These are phyloP conservation scores for Aptenodytes patagonicus DNA, from an alignment of 2,113 vertebrate species.

Conservation along the genomic window DNA sequence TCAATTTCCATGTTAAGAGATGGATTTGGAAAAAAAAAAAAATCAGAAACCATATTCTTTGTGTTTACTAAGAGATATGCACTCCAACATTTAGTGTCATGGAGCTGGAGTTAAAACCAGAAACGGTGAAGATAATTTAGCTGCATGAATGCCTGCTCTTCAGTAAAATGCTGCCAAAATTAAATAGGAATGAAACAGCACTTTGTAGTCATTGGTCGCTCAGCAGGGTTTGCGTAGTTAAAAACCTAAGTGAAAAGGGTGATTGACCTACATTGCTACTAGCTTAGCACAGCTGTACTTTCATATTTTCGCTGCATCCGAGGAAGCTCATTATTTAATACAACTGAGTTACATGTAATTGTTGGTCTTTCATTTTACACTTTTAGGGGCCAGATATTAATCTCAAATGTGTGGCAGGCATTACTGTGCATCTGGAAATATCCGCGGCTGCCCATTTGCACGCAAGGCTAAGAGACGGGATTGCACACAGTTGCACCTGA, in stretches of 20 bases:
- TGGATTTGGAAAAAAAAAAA: neutral
- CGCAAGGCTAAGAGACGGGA: neutral
- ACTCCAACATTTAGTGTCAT: constrained; percentile 55
- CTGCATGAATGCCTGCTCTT: constrained; percentile 69
- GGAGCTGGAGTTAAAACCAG: constrained; percentile 60
- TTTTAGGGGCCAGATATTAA: constrained; percentile 53
- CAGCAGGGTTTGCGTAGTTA: constrained; percentile 72
- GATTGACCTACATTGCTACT: constrained; percentile 74
- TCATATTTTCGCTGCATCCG: constrained; percentile 58
- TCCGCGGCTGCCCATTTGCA: neutral
- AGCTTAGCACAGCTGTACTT: constrained; percentile 72
- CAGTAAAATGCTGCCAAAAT: constrained; percentile 72
- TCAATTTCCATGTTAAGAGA: constrained; percentile 59
- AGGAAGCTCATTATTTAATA: constrained; percentile 75
- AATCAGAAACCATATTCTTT: constrained; percentile 39
- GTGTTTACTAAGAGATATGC: constrained; percentile 64
- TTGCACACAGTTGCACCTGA: neutral
- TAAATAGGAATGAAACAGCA: constrained; percentile 73
- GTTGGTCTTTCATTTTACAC: constrained; percentile 50
- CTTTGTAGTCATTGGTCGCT: constrained; percentile 74
- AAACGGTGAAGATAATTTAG: constrained; percentile 69
- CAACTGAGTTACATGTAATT: constrained; percentile 66
- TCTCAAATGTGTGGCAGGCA: neutral
- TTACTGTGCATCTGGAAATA: neutral
- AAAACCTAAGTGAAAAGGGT: constrained; percentile 74